Evolutionary conservation across 1,140 invertebrate genomes (phyloP), one percentile per base, ranked within the genome.

Genomic region (Conus betulinus): DNA sequence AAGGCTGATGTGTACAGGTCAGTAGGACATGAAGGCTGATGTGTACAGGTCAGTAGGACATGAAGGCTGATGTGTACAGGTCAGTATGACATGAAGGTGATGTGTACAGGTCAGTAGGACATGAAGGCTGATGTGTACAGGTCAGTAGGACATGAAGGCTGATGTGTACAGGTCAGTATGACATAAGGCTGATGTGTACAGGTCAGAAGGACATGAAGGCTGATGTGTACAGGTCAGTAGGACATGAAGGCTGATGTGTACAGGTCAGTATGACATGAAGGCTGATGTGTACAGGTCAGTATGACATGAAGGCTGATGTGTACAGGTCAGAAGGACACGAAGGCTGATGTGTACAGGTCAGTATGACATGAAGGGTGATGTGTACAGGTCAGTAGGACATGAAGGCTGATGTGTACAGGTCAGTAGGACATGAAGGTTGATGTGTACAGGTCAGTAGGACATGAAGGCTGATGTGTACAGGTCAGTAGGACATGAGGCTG

Each of bases 391-490:
- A 87, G 15, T 92, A 39, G 0, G 39, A 39, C 39, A 39, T 39
- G 39, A 39, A 39, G 17, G 91, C 90, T 10, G 94, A 93, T 10
- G 91, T 92, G 3, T 94, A 94, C 84, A 92, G 93, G 91, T 39
- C 39, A 39, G 39, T 39, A 39, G 92, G 93, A 67, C 94, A 93
- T 11, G 94, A 94, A 89, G 90, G 93, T 88, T 93, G 1, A 67
- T 91, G 15, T 79, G 87, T 57, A 82, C 60, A 39, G 89, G 84
- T 10, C 63, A 87, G 17, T 92, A 92, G 79, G 90, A 91, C 81
- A 82, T 87, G 53, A 89, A 90, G 52, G 91, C 90, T 0, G 91
- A 92, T 79, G 91, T 92, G 27, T 92, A 91, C 83, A 90, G 92
- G 86, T 89, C 63, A 83, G 27, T 17, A 51, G 0, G 13, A 25